phyloP scores from a whole-genome alignment of 1,140 invertebrate species.

The Zaprionus vittiger region DNA sequence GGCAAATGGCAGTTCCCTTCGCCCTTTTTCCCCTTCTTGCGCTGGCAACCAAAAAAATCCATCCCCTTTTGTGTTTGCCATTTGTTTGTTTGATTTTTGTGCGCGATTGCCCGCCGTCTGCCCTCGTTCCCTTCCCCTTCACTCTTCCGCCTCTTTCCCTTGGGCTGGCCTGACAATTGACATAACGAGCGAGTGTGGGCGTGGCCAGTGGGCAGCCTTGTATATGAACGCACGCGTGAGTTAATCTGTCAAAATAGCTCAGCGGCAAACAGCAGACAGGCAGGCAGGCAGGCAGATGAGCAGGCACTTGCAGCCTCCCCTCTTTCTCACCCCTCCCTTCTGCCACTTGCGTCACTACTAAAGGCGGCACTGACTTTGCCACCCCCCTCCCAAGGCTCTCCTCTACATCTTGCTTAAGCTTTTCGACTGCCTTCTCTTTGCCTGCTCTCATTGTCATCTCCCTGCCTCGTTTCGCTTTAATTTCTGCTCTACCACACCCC shows the following conservation, averaged over 20 bases:
- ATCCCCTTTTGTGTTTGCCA: conserved; percentile 67
- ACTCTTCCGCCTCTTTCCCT: not conserved
- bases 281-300: not conserved
- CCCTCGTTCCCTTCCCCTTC: not conserved
- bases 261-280: conserved; percentile 13
- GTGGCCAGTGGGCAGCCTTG: conserved; percentile 27
- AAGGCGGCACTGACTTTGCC: conserved; percentile 27
- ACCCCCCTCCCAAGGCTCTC: not conserved
- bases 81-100: conserved; percentile 73
- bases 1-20: conserved; percentile 63
- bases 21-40: not conserved
- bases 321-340: not conserved
- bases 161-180: conserved; percentile 43
- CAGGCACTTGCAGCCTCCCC: conserved; percentile 35
- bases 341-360: conserved; percentile 56
- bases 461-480: conserved; percentile 58
- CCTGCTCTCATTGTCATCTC: conserved; percentile 1
- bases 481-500: conserved; percentile 49
- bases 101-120: conserved; percentile 17
- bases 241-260: conserved; percentile 82
- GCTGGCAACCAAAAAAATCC: conserved; percentile 12
- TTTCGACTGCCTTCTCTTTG: not conserved
- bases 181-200: conserved; percentile 45
- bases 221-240: conserved; percentile 73
- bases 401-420: not conserved